Evolutionary conservation across 2,888 invertebrate genomes (phyloP).

Genomic region (Lepetodrilus schrolli): DNA sequence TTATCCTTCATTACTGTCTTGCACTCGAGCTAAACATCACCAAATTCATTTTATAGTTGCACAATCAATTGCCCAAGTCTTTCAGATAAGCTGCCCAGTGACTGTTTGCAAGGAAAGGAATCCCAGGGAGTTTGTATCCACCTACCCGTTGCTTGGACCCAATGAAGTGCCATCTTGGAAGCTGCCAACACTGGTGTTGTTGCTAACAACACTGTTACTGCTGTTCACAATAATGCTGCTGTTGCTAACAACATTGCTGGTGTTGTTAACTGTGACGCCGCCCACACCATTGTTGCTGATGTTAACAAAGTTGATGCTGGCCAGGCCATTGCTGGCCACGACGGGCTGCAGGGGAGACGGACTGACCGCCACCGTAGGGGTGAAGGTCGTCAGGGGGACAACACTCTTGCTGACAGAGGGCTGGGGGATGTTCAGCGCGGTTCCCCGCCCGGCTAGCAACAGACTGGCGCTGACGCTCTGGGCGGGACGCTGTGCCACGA

Average conservation of each 20-base stretch:
- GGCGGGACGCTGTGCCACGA: not conserved
- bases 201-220: not conserved
- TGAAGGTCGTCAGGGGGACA: not conserved
- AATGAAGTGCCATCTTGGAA: not conserved
- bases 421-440: conserved; percentile 33
- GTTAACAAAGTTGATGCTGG: not conserved
- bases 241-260: too few relatives aligned
- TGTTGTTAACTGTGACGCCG: not conserved
- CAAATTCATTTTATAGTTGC: too few relatives aligned
- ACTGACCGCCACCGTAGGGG: not conserved
- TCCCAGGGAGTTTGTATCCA: not conserved
- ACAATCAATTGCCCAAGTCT: too few relatives aligned
- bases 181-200: not conserved
- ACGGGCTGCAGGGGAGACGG: not conserved
- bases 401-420: conserved; percentile 27
- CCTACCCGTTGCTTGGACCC: conserved; percentile 3
- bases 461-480: conserved; percentile 25
- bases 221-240: not conserved
- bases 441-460: not conserved
- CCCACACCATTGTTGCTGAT: not conserved
- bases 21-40: too few relatives aligned
- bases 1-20: too few relatives aligned
- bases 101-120: too few relatives aligned
- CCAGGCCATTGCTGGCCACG: not conserved
- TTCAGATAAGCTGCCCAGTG: too few relatives aligned